Evolutionary conservation across 2,797 vertebrate genomes (phyloP).

Genomic region (Rhinatrema bivittatum): DNA sequence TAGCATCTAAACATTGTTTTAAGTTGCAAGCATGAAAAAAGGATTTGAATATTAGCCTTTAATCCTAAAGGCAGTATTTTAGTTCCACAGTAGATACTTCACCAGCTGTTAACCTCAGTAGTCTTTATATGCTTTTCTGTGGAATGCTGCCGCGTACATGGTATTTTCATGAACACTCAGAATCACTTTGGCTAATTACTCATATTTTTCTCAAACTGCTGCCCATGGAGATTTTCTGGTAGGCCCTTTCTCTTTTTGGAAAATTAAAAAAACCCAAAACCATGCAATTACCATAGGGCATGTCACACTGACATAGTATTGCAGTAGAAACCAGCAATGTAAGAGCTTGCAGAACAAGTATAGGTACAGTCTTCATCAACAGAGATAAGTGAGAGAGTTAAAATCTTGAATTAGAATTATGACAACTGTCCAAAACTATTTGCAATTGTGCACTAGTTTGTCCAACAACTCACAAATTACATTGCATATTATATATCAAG

Average conservation of each 20-base stretch:
- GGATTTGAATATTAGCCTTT: too few relatives aligned
- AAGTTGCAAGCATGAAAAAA: too few relatives aligned
- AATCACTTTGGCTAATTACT: not conserved
- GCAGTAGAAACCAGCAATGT: not conserved
- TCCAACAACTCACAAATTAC: too few relatives aligned
- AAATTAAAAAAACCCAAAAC: too few relatives aligned
- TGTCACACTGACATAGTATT: not conserved
- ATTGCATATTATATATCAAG: too few relatives aligned
- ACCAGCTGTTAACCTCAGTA: too few relatives aligned
- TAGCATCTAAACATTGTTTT: too few relatives aligned
- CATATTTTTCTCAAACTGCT: slow-evolving; percentile 4
- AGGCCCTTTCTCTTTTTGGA: slow-evolving; percentile 1
- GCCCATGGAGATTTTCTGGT: not conserved
- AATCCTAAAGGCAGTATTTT: too few relatives aligned
- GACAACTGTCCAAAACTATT: slow-evolving; percentile 1
- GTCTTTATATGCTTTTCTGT: too few relatives aligned
- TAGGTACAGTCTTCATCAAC: not conserved
- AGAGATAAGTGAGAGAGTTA: slow-evolving; percentile 3
- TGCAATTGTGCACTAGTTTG: too few relatives aligned
- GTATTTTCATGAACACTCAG: not conserved
- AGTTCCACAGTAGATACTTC: too few relatives aligned
- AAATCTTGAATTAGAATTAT: slow-evolving; percentile 13
- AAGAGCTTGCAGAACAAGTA: slow-evolving; percentile 5
- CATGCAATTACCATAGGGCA: not conserved
- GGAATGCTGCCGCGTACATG: not conserved